Percentiles rank a stretch among this genome's conserved stretches.
Evolutionary conservation across 2,888 invertebrate genomes (phyloP).

Genomic region (Drosophila paracracens): DNA sequence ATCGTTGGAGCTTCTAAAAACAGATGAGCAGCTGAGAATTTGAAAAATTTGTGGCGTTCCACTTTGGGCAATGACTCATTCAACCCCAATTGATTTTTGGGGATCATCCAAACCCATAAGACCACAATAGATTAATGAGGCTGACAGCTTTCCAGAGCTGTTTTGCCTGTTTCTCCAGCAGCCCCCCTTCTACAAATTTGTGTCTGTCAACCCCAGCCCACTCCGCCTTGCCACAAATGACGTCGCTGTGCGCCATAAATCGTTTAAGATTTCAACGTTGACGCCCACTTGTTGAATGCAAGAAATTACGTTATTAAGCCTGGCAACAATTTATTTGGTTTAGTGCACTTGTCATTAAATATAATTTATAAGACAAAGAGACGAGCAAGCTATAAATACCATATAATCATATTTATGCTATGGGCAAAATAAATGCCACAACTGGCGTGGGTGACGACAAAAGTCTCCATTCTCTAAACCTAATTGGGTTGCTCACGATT

Average conservation of each 20-base stretch:
- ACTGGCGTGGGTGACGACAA: slow-evolving; percentile 46
- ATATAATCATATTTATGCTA: slow-evolving; percentile 59
- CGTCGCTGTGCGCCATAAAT: slow-evolving; percentile 46
- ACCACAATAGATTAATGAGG: slow-evolving; percentile 58
- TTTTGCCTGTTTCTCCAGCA: not conserved
- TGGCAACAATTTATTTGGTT: slow-evolving; percentile 76
- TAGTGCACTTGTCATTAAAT: slow-evolving; percentile 79
- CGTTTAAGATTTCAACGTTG: slow-evolving; percentile 51
- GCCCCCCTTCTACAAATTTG: slow-evolving; percentile 32
- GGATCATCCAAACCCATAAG: slow-evolving; percentile 49
- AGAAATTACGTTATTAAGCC: slow-evolving; percentile 69
- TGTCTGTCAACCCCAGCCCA: slow-evolving; percentile 19
- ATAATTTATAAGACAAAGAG: slow-evolving; percentile 67
- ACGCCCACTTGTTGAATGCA: slow-evolving; percentile 71
- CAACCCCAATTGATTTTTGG: slow-evolving; percentile 47
- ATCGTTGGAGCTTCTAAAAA: slow-evolving; percentile 10
- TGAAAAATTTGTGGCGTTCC: slow-evolving; percentile 15
- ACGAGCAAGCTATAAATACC: slow-evolving; percentile 26
- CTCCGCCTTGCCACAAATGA: not conserved
- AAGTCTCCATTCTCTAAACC: slow-evolving; percentile 19
- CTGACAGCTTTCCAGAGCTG: slow-evolving; percentile 41
- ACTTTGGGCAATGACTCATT: slow-evolving; percentile 48
- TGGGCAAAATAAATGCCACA: not conserved
- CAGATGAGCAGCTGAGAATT: slow-evolving; percentile 49
- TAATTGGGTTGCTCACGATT: slow-evolving; percentile 30